These are phyloP conservation scores for Coracias cyanogaster DNA, from an alignment of 2,797 vertebrate species.

Conservation along the genomic window DNA sequence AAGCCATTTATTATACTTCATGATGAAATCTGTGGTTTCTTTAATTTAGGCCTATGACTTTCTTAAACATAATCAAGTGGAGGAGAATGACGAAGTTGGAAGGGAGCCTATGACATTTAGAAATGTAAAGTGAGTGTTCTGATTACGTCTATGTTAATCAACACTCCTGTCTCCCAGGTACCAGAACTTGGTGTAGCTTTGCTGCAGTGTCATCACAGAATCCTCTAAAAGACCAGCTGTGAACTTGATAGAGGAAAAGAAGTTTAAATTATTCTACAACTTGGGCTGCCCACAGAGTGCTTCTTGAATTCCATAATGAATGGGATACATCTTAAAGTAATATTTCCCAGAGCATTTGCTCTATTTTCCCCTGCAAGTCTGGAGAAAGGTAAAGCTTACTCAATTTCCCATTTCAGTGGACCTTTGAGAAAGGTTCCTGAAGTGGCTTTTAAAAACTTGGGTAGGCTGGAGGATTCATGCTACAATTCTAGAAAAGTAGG, in stretches of 20 bases:
- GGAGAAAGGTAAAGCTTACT: neutral
- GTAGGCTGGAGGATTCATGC: neutral
- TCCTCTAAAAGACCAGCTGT: neutral
- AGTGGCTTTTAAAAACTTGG: neutral
- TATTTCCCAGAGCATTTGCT: neutral
- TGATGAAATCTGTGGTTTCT: neutral
- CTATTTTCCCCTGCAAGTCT: neutral
- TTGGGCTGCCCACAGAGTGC: accelerated
- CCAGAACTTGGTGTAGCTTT: neutral
- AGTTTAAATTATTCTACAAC: neutral
- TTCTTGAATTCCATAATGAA: neutral
- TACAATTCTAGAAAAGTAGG: neutral
- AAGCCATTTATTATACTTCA: neutral
- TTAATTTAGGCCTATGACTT: neutral
- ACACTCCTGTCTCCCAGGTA: neutral
- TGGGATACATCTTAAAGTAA: neutral
- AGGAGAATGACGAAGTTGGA: neutral
- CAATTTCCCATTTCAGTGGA: neutral
- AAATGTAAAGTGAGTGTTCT: neutral
- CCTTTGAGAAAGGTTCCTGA: neutral
- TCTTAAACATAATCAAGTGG: neutral
- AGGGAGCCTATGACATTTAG: neutral
- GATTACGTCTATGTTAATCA: neutral
- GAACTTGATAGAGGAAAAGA: neutral
- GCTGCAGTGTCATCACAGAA: neutral